A percentile compares a stretch with the other conserved stretches of the same genome.
Evolutionary conservation across 2,888 invertebrate genomes (phyloP).

Genomic region (Apamea epomidion): DNA sequence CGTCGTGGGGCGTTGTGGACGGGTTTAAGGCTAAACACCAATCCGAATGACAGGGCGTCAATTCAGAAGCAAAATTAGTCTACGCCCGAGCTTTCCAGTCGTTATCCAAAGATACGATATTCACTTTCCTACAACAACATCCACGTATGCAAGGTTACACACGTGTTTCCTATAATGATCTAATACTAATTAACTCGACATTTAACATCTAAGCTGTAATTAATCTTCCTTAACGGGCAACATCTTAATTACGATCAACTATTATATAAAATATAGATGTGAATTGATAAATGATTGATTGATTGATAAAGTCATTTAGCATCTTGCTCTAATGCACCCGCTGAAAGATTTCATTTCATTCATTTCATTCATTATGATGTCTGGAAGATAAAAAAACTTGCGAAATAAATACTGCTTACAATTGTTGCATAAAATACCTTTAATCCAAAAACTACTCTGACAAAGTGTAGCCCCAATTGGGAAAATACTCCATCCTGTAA

Average conservation of each 20-base stretch:
- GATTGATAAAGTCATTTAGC: slow-evolving; percentile 42
- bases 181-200: slow-evolving; percentile 61
- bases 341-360: too few species aligned
- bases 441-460: too few species aligned
- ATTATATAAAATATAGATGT: slow-evolving; percentile 44
- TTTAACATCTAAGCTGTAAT: slow-evolving; percentile 53
- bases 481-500: too few species aligned
- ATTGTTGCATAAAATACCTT: background rate
- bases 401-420: background rate
- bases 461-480: too few species aligned
- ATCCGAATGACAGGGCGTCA: background rate
- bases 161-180: slow-evolving; percentile 46
- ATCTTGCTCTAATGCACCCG: slow-evolving; percentile 12
- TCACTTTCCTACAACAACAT: background rate
- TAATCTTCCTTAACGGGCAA: slow-evolving; percentile 57
- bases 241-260: slow-evolving; percentile 60
- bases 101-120: background rate
- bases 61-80: background rate
- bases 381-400: background rate
- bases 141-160: slow-evolving; percentile 30
- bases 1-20: background rate
- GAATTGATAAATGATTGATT: slow-evolving; percentile 59
- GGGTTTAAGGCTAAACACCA: background rate
- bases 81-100: too few species aligned
- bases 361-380: background rate